Conservation (phyloP, 2,797 vertebrate species). For the Danio aesculapii region DNA sequence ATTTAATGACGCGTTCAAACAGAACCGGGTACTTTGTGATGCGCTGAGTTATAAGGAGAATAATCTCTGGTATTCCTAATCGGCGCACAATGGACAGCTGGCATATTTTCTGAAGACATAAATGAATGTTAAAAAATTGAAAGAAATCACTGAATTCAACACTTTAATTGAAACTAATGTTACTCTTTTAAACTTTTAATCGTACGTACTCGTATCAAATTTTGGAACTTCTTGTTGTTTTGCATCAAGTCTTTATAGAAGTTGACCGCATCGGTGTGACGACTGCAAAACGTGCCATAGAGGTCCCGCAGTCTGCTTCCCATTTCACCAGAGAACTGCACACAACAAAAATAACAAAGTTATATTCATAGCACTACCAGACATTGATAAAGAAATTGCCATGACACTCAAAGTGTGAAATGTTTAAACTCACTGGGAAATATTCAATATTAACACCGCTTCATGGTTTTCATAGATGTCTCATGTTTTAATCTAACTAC, state of each 20-base stretch:
- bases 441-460: background rate
- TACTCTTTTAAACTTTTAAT: no score
- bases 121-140: background rate
- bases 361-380: background rate
- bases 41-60: conserved; percentile 93
- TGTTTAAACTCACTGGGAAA: background rate
- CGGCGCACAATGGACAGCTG: conserved; percentile 87
- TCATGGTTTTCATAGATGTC: no score
- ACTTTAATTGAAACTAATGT: no score
- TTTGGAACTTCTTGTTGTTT: conserved; percentile 92
- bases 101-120: conserved; percentile 84
- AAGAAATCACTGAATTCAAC: background rate
- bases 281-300: conserved; percentile 88
- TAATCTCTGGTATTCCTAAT: conserved; percentile 89
- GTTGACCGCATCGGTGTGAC: conserved; percentile 82
- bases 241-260: conserved; percentile 90
- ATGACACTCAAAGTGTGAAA: background rate
- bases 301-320: conserved; percentile 83
- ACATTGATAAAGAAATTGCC: background rate
- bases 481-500: background rate
- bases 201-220: conserved; percentile 87
- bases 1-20: conserved; percentile 90
- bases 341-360: background rate
- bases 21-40: conserved; percentile 96
- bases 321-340: conserved; percentile 88